These are phyloP conservation scores for Drosophila kanekoi DNA, from an alignment of 2,888 invertebrate species.

Conservation along the genomic window DNA sequence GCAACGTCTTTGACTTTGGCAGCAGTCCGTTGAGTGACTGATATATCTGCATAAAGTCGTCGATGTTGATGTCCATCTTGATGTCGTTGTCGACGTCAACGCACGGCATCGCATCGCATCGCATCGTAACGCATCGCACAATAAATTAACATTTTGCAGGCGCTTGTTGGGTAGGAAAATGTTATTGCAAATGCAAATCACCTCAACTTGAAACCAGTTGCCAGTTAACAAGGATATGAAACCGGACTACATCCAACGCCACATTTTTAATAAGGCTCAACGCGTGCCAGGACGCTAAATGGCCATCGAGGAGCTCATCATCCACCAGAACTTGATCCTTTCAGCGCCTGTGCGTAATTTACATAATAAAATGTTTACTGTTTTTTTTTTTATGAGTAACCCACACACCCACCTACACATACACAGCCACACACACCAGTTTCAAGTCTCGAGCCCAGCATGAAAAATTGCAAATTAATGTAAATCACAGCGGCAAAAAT, in stretches of 20 bases:
- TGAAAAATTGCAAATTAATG: constrained; percentile 84
- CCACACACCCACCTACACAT: constrained; percentile 40
- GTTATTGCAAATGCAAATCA: constrained; percentile 77
- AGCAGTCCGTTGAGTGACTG: constrained; percentile 65
- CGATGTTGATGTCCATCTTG: constrained; percentile 43
- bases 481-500: constrained; percentile 74
- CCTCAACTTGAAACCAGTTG: constrained; percentile 54
- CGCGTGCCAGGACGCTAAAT: constrained; percentile 53
- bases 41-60: constrained; percentile 68
- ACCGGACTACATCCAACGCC: constrained; percentile 25
- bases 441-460: constrained; percentile 73
- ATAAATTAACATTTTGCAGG: constrained; percentile 77
- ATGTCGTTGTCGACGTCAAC: constrained; percentile 37
- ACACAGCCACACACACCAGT: constrained; percentile 57
- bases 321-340: constrained; percentile 62
- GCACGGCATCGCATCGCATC: constrained; percentile 47
- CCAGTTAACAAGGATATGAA: constrained; percentile 44
- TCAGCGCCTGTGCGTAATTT: constrained; percentile 70
- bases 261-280: constrained; percentile 48
- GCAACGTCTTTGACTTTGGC: constrained; percentile 48
- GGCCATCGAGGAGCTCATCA: constrained; percentile 22
- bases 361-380: constrained; percentile 79
- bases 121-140: constrained; percentile 61
- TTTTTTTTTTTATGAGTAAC: constrained; percentile 67
- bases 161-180: constrained; percentile 73